These are phyloP conservation scores for Chaetops frenatus DNA, from an alignment of 2,113 vertebrate species.

Conservation along the genomic window DNA sequence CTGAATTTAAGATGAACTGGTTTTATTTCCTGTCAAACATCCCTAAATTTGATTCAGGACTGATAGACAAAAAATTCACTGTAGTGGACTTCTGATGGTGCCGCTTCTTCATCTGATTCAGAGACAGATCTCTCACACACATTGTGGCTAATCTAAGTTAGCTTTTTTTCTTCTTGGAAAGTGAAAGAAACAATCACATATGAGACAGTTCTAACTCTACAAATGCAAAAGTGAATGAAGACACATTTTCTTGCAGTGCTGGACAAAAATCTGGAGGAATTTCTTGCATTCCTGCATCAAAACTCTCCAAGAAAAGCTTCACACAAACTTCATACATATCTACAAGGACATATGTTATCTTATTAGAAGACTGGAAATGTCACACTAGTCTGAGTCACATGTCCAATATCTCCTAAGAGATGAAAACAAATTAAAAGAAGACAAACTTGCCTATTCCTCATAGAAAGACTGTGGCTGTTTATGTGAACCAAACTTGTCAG, in stretches of 20 bases:
- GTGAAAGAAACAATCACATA: not conserved
- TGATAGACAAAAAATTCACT: not conserved
- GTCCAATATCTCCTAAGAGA: not conserved
- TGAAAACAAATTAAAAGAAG: not conserved
- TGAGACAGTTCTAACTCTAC: not conserved
- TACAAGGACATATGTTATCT: not conserved
- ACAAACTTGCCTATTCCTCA: not conserved
- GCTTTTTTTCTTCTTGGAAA: not conserved
- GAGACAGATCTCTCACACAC: not conserved
- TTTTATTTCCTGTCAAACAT: not conserved
- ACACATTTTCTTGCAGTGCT: not conserved
- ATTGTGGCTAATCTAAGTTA: not conserved
- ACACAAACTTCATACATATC: not conserved
- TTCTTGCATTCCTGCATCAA: not conserved
- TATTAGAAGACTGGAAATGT: not conserved
- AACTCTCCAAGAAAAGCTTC: not conserved
- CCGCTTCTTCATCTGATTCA: not conserved
- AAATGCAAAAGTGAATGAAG: not conserved
- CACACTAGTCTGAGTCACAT: not conserved
- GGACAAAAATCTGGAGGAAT: not conserved
- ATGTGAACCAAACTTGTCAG: not conserved
- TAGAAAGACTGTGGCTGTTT: not conserved
- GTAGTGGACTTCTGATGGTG: not conserved
- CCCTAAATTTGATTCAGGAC: not conserved
- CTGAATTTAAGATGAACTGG: not conserved